Percentiles rank a stretch among this genome's conserved stretches.
phyloP scores from a whole-genome alignment of 2,113 vertebrate genomes.

The Oncorhynchus gorbuscha region DNA sequence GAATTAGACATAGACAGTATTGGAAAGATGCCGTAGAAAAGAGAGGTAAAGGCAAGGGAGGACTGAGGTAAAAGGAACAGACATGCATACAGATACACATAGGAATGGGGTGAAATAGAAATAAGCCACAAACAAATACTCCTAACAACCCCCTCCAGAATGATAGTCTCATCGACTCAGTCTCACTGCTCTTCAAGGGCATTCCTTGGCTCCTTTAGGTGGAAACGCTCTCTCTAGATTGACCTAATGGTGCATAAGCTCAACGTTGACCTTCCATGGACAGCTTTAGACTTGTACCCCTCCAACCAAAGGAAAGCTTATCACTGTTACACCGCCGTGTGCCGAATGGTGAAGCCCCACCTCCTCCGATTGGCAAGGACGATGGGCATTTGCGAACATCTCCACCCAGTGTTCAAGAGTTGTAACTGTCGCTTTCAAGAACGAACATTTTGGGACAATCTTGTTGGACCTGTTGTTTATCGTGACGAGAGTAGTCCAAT shows the following conservation, averaged over 20 bases:
- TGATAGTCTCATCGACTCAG: background rate
- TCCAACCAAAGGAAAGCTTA: background rate
- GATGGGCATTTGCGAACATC: background rate
- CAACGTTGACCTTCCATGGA: background rate
- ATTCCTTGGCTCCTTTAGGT: background rate
- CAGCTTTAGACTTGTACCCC: background rate
- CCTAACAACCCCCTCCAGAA: too few species aligned
- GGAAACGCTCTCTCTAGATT: background rate
- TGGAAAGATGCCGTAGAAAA: too few species aligned
- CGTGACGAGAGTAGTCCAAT: background rate
- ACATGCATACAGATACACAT: too few species aligned
- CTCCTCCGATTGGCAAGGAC: too few species aligned
- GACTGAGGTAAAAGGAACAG: too few species aligned
- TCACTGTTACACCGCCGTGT: background rate
- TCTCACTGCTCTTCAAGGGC: background rate
- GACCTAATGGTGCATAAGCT: background rate
- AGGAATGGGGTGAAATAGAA: too few species aligned
- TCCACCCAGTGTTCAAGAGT: background rate
- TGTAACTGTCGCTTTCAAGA: background rate
- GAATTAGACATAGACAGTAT: too few species aligned
- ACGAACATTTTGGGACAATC: background rate
- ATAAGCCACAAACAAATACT: too few species aligned
- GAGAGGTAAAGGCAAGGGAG: background rate
- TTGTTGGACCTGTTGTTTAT: background rate
- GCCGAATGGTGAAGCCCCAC: background rate